Percentiles rank a stretch among this genome's conserved stretches.
Evolutionary conservation across 2,797 vertebrate genomes (phyloP).

Genomic region (Eulemur albifrons): DNA sequence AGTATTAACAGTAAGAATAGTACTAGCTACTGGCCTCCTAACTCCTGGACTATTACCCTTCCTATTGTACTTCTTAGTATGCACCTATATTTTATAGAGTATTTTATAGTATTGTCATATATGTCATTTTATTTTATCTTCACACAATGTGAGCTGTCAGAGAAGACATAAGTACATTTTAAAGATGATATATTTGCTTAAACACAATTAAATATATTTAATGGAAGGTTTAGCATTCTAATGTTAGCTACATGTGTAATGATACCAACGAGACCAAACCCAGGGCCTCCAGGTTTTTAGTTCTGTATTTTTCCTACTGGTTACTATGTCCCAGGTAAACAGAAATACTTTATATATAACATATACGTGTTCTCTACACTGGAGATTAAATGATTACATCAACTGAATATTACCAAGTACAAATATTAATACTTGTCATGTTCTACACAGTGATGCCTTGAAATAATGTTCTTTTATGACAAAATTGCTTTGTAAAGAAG

Average conservation of each 20-base stretch:
- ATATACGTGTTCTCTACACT: neutral
- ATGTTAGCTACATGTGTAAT: neutral
- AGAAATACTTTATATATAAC: neutral
- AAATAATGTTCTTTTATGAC: neutral
- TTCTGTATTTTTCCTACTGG: neutral
- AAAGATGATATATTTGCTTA: neutral
- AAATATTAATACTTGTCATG: neutral
- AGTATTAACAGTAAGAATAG: neutral
- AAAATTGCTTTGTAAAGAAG: neutral
- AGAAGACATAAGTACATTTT: conserved; percentile 5
- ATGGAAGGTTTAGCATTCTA: neutral
- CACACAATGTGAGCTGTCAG: neutral
- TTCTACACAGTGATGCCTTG: neutral
- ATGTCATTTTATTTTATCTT: neutral
- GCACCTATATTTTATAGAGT: neutral
- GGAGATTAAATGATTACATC: neutral
- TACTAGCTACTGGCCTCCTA: neutral
- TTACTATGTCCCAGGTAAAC: neutral
- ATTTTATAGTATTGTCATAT: neutral
- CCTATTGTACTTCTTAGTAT: neutral
- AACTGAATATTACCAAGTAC: neutral
- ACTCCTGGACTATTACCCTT: neutral
- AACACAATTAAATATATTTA: neutral
- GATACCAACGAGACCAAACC: neutral
- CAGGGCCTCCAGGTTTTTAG: neutral